A percentile compares a stretch with the other conserved stretches of the same genome.
Conservation (phyloP, 2,888 invertebrate species). For the Troides oblongomaculatus region DNA sequence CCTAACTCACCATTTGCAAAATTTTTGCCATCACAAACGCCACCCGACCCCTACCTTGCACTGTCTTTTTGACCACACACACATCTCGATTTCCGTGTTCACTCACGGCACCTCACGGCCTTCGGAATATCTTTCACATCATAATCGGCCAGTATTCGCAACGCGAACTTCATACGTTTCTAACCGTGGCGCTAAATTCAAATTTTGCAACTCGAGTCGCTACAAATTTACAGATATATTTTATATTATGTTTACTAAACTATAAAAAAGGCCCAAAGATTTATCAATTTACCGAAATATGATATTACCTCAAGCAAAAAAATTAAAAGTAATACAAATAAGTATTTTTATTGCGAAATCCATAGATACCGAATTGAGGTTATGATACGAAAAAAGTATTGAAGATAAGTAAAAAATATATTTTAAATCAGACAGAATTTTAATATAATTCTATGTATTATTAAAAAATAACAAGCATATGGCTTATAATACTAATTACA, state of each 20-base stretch:
- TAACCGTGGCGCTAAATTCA: slow-evolving; percentile 71
- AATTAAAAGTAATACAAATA: slow-evolving; percentile 1
- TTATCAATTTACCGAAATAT: too few relatives aligned
- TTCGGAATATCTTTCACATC: slow-evolving; percentile 84
- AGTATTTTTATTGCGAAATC: slow-evolving; percentile 17
- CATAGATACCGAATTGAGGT: slow-evolving; percentile 51
- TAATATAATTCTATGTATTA: slow-evolving; percentile 30
- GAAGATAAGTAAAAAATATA: slow-evolving; percentile 29
- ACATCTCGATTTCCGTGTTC: slow-evolving; percentile 81
- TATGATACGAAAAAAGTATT: slow-evolving; percentile 54
- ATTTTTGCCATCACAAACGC: slow-evolving; percentile 89
- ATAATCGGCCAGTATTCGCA: slow-evolving; percentile 81
- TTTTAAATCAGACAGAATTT: slow-evolving; percentile 27
- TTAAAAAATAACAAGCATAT: not conserved
- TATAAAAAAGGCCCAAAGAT: too few relatives aligned
- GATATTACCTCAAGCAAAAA: not conserved
- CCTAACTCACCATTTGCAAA: slow-evolving; percentile 88
- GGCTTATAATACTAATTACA: slow-evolving; percentile 3
- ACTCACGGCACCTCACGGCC: slow-evolving; percentile 78
- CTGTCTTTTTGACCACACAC: slow-evolving; percentile 84
- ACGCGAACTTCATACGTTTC: slow-evolving; percentile 79
- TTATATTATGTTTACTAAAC: too few relatives aligned
- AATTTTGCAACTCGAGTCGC: slow-evolving; percentile 51
- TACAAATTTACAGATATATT: too few relatives aligned
- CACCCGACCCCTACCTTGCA: slow-evolving; percentile 88